Evolutionary conservation across 2,888 invertebrate species (phyloP), one percentile per base, ranked within the genome.

Genomic region (Byasa hedistus): DNA sequence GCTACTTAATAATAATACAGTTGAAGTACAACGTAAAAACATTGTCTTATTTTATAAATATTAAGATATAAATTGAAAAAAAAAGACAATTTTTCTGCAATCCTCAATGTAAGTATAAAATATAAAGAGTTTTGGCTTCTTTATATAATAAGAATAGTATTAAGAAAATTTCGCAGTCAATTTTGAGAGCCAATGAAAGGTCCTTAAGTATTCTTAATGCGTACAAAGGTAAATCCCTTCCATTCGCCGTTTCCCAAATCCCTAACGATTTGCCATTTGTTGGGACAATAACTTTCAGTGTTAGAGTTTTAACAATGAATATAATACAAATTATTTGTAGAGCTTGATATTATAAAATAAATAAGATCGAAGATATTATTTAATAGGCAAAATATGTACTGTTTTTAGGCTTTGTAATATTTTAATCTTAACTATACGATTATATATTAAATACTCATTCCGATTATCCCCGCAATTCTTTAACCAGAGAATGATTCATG

Each of bases 251-350:
- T 62, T 58, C 27, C 32, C 32, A 58, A 62, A 62, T 62, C 54
- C 32, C 58, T 44, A 66, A 66, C 66, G 27, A 62, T 57, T 59
- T 17, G 27, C 58, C 61, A 57, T 59, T 65, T 65, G 65, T 57
- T 52, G 62, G 52, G 63, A 57, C 57, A 66, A 66, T 56, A 55
- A 59, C 19, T 57, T 62, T 44, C 39, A 12, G 3, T 23, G 27
- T 54, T 21, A 24, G 27, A 55, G 52, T 36, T n/a, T 24, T 44
- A 62, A 57, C 66, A 61, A 61, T 54, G 48, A 60, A 55, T 55
- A 39, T 48, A 23, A 39, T 39, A 64, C 58, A 64, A 58, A 64
- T 59, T 39, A 19, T 59, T 58, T 52, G 19, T 44, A 39, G n/a
- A 21, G 51, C 23, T 19, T 57, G 32, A 57, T 24, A 48, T 48